These are phyloP conservation scores for Sarcophaga bullata DNA, from an alignment of 1,140 invertebrate genomes.

Conservation along the genomic window DNA sequence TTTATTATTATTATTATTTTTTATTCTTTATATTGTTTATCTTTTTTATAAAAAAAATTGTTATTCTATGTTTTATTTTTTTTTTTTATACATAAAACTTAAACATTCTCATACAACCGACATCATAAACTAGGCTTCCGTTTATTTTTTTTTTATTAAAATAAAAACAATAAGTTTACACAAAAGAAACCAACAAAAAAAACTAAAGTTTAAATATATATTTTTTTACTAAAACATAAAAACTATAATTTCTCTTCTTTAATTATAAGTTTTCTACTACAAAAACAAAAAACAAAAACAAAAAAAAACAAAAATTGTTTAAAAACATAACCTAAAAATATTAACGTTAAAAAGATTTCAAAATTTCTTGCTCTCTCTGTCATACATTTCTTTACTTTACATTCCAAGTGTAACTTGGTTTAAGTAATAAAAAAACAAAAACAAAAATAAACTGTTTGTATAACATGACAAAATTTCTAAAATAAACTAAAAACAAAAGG, in stretches of 20 bases:
- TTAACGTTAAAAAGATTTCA: no score
- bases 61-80: constrained; percentile 1
- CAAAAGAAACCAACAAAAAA: neutral
- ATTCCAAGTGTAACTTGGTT: no score
- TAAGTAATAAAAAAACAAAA: no score
- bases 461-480: no score
- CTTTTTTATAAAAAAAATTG: neutral
- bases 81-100: neutral
- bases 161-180: neutral
- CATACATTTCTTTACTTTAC: no score
- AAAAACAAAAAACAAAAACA: neutral
- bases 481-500: no score
- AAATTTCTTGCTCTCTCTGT: no score
- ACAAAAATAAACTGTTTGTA: no score
- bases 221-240: constrained; percentile 6
- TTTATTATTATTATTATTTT: neutral
- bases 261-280: neutral
- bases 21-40: neutral
- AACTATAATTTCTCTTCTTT: neutral
- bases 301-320: neutral
- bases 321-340: neutral
- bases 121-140: neutral
- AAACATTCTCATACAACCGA: constrained; percentile 3
- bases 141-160: neutral
- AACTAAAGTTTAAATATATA: constrained; percentile 16